A percentile compares a stretch with the other conserved stretches of the same genome.
Conservation (phyloP, 1,140 invertebrate species). For the Drosophila albomicans region DNA sequence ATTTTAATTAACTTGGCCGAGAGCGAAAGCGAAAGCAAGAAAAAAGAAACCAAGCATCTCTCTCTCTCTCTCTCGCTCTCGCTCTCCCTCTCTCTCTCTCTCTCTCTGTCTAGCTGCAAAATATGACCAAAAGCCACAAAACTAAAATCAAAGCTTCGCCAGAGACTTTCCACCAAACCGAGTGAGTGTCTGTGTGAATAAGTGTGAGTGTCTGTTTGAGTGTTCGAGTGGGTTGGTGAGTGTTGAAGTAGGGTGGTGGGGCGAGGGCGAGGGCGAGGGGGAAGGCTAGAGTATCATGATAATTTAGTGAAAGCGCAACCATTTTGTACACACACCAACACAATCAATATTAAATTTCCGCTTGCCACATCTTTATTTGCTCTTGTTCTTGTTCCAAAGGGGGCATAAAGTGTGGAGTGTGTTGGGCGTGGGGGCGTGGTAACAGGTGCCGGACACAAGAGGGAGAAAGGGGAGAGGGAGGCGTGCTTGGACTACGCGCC, state of each 20-base stretch:
- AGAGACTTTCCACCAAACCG: constrained; percentile 38
- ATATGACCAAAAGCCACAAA: constrained; percentile 69
- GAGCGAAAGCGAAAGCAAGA: constrained; percentile 42
- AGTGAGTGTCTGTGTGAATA: constrained; percentile 6
- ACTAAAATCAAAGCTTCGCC: constrained; percentile 37
- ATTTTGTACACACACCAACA: constrained; percentile 60
- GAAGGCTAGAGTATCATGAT: constrained; percentile 65
- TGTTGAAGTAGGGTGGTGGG: not conserved
- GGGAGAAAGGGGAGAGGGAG: not conserved
- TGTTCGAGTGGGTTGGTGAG: not conserved
- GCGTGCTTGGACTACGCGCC: not conserved
- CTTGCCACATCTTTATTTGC: constrained; percentile 80
- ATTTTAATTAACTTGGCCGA: constrained; percentile 78
- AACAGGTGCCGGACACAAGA: not conserved
- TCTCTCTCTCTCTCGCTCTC: constrained; percentile 28
- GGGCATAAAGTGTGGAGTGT: constrained; percentile 25
- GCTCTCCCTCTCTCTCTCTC: too few species aligned
- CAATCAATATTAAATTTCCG: constrained; percentile 82
- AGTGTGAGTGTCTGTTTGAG: not conserved
- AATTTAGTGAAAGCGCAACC: constrained; percentile 80
- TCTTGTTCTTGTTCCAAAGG: constrained; percentile 47
- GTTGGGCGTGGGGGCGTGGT: not conserved
- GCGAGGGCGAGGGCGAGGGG: too few species aligned
- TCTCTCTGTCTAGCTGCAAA: constrained; percentile 53
- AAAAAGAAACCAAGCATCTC: constrained; percentile 14